A percentile compares a stretch with the other conserved stretches of the same genome.
Conservation (phyloP, 2,888 invertebrate genomes). For the Lithophane semibrunnea region DNA sequence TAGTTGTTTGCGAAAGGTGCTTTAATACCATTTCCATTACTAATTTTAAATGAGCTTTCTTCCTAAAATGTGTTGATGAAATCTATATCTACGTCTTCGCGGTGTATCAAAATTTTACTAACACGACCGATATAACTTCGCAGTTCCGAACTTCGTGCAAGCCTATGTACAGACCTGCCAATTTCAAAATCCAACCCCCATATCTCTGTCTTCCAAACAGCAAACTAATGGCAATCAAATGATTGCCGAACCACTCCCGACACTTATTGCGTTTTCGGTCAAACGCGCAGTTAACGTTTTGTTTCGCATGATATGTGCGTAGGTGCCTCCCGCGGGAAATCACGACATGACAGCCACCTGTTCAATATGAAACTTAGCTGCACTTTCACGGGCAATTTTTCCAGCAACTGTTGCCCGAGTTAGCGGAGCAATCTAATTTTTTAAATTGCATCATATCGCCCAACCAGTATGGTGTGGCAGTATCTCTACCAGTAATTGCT, state of each 20-base stretch:
- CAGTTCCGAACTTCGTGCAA: too few relatives aligned
- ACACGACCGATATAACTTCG: too few relatives aligned
- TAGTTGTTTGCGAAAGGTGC: not conserved
- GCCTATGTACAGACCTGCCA: too few relatives aligned
- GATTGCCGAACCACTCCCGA: not conserved
- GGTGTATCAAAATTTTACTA: not conserved
- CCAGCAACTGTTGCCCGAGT: not conserved
- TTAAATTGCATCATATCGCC: not conserved
- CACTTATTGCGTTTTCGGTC: slow-evolving; percentile 23
- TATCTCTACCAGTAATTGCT: not conserved
- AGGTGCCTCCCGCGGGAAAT: slow-evolving; percentile 73
- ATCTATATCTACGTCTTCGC: not conserved
- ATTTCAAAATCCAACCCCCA: not conserved
- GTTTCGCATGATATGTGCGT: slow-evolving; percentile 57
- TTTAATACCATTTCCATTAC: not conserved
- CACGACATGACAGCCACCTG: slow-evolving; percentile 69
- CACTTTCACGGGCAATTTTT: slow-evolving; percentile 5
- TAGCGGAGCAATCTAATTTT: not conserved
- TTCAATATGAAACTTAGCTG: slow-evolving; percentile 44
- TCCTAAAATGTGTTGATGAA: not conserved
- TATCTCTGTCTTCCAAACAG: not conserved
- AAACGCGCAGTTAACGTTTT: slow-evolving; percentile 38
- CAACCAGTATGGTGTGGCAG: not conserved
- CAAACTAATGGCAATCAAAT: not conserved
- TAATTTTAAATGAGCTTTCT: not conserved